Base-by-base conservation (phyloP, 2,797 vertebrate genomes). In the Clarias laeviceps region DNA sequence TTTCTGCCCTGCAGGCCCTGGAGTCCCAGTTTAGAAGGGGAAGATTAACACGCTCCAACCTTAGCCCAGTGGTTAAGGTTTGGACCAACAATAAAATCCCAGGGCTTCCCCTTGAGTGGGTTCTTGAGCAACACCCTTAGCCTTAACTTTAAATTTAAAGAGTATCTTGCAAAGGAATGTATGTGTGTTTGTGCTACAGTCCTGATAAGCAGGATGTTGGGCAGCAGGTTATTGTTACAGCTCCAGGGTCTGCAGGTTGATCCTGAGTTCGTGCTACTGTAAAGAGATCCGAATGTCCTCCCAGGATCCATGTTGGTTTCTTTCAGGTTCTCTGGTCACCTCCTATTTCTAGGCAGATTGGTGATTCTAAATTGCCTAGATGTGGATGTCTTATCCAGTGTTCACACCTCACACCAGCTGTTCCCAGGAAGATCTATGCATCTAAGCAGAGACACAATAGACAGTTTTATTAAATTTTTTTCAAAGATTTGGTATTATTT, bases 1-100 rank as follows among this genome's bases (percentile, higher is more conserved):
- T 73, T 93, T 57, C 84, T 94, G 12, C 85, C 54, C 18, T 84
- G 73, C 20, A 88, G 89, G 57, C 87, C 90, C 11, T 87, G 91
- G 17, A 88, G 86, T 54, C 88, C 89, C 40, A 85, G 88, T 0
- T 65, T 87, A 29, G 70, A 85, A 11, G 54, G 79, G 17, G 50
- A 87, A 6, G 45, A 88, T 59, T 29, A 27, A 56, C n/a, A 20
- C 65, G 6, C 37, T 61, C 24, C 18, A 45, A 45, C 40, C 40
- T 45, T 45, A 45, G 40, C 40, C 40, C 4, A 22, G 32, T 34
- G 24, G 40, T 29, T 65, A 45, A 22, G 8, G 37, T 8, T 20
- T 22, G 62, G 40, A 54, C n/a, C 59, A 50, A 27, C 4, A 32
- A 54, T 66, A 40, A 66, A 50, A 80, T 65, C 61, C 8, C 24